Evolutionary conservation across 2,888 invertebrate genomes (phyloP), one percentile per base, ranked within the genome.

Genomic region (Caprella mutica): DNA sequence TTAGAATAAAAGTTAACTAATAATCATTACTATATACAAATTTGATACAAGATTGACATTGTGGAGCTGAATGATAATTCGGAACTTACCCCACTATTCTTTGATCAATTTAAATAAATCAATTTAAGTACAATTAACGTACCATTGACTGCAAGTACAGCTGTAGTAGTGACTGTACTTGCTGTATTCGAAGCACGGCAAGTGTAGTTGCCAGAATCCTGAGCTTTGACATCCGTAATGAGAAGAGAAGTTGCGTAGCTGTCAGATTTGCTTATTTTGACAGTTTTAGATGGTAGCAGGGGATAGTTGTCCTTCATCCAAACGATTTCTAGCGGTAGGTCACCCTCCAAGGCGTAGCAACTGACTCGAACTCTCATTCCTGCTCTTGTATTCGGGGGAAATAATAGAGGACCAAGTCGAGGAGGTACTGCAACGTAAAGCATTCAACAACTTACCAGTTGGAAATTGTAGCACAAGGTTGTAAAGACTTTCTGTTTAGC

Each of bases 151-250:
- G 74, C 70, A 58, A 77, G 73, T 55, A 71, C 68, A 48, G 76
- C 74, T 51, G 75, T 74, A 71, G 72, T 73, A 33, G 72, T 71
- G 46, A 73, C 72, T 66, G 71, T 70, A 55, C 75, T 74, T 52
- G 75, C 76, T 54, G 72, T 72, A 70, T 77, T 77, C 69, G 71
- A 72, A 52, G 76, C 77, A 38, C 74, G 70, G 68, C 77, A 77
- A 51, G 76, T 76, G 71, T 77, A 77, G 72, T 76, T 75, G 61
- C 77, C 77, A 56, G 74, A 71, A 67, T 75, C 74, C 55, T 71
- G 71, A 6, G 77, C 77, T 52, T 74, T 72, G 56, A 78, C 77
- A 60, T 73, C 72, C 63, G 73, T 71, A 66, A 78, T 77, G 70
- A 73, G 75, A 61, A 78, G 72, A 51, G 70, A 68, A 61, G 70